Evolutionary conservation across 2,888 invertebrate genomes (phyloP), one percentile per base, ranked within the genome.

Genomic region (Escarpia spicata): DNA sequence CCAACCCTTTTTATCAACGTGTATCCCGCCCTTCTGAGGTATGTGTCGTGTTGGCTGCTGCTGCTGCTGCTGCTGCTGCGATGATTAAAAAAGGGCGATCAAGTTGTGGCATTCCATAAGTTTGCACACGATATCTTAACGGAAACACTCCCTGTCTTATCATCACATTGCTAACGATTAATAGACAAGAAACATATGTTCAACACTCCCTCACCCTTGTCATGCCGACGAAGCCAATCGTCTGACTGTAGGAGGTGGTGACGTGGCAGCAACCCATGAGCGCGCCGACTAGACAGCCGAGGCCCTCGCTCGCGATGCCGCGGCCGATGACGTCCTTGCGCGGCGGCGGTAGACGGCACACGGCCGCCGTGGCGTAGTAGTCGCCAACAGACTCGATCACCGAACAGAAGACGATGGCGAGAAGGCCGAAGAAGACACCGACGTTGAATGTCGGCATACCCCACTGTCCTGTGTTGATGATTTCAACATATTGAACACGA

Each of bases 221-320:
- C 2, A 98, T 98, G 90, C 98, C 98, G 94, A 98, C 98, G 1
- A 98, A 98, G 0, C 98, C 98, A 75, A 98, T 98, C 96, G 98
- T 98, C 96, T 98, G 98, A 60, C 98, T 98, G 95, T 98, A 98
- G 3, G 98, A 98, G 95, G 98, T 98, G 92, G 98, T 98, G 0
- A 98, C 98, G 95, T 98, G 98, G 1, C 98, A 98, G 60, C 98
- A 97, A 37, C 98, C 98, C 97, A 98, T 98, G 10, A 98, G 97
- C 0, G 98, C 98, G 0, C 98, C 98, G 90, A 98, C 96, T 93
- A 98, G 97, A 0, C 98, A 98, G 44, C 98, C 98, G 0, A 98
- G 96, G 0, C 98, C 98, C 96, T 98, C 98, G 0, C 98, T 97
- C 91, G 98, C 98, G 26, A 92, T 90, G 26, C 93, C 93, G 15